phyloP scores from a whole-genome alignment of 2,113 vertebrate genomes.

The Pitta sordida region DNA sequence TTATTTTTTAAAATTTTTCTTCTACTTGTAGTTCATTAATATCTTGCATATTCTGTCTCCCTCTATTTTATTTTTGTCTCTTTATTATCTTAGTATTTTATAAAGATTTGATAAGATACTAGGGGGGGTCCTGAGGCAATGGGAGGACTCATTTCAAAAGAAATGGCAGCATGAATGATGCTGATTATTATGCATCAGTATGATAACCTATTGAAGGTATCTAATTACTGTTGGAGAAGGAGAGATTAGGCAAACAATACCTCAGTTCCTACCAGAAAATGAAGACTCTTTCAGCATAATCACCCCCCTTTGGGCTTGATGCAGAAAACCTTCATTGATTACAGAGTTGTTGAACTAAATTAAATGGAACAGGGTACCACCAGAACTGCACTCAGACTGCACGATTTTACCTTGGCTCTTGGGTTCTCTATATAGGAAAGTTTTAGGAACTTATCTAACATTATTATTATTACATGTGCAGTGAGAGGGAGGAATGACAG shows the following conservation, averaged over 20 bases:
- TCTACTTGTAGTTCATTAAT: background rate
- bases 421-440: background rate
- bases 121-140: background rate
- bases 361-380: background rate
- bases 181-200: background rate
- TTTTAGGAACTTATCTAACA: background rate
- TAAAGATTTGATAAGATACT: background rate
- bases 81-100: background rate
- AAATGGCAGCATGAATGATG: background rate
- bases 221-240: background rate
- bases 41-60: background rate
- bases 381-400: background rate
- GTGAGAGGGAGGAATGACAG: conserved; percentile 8
- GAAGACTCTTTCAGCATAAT: background rate
- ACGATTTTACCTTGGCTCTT: background rate
- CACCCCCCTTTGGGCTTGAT: background rate
- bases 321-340: background rate
- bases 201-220: background rate
- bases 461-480: background rate
- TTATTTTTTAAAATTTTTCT: background rate
- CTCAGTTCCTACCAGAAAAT: background rate
- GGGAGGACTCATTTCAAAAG: background rate
- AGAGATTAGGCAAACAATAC: background rate
- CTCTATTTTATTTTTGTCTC: background rate
- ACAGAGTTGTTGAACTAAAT: background rate